Evolutionary conservation across 2,797 vertebrate species (phyloP).

Genomic region (Fratercula arctica): DNA sequence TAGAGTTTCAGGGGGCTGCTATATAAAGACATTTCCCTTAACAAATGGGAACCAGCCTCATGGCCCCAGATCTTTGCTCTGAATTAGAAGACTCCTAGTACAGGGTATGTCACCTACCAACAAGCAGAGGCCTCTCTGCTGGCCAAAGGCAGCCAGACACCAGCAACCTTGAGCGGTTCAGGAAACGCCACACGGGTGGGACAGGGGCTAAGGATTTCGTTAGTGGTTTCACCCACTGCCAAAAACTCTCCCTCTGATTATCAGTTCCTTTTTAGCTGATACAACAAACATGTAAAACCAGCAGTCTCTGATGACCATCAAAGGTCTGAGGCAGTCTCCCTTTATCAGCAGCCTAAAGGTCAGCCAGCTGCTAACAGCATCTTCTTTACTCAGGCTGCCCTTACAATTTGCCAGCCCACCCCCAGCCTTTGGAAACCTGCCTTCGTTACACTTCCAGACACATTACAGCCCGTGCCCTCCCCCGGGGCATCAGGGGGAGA

Average conservation of each 20-base stretch:
- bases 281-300: background rate
- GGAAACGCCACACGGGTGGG: background rate
- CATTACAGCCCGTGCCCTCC: background rate
- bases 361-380: background rate
- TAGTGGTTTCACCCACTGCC: background rate
- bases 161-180: accelerated
- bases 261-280: background rate
- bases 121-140: background rate
- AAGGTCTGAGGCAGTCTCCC: background rate
- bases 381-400: background rate
- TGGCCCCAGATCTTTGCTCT: accelerated
- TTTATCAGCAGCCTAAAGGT: background rate
- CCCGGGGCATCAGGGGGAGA: background rate
- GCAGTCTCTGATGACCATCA: background rate
- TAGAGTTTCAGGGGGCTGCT: background rate
- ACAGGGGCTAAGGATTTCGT: background rate
- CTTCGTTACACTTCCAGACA: background rate
- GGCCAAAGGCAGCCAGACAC: background rate
- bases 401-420: background rate
- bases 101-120: background rate
- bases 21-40: background rate
- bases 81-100: background rate
- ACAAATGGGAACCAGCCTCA: background rate
- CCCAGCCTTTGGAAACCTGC: background rate
- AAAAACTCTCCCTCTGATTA: background rate